Evolutionary conservation across 2,113 vertebrate genomes (phyloP).

Genomic region (Caretta caretta): DNA sequence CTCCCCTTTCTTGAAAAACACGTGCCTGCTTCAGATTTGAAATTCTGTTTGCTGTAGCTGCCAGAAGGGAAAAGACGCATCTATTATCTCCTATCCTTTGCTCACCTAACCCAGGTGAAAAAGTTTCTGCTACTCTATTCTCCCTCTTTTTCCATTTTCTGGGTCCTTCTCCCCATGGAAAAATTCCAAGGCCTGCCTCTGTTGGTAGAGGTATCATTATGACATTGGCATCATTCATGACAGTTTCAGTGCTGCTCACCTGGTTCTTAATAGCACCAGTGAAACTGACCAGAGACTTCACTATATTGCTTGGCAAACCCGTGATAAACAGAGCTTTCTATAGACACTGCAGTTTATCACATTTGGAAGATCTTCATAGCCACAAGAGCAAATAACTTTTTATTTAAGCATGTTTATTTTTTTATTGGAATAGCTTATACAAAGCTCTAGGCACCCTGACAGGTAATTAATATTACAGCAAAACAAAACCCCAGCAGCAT

Average conservation of each 20-base stretch:
- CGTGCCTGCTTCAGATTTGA: not conserved
- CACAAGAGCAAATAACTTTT: not conserved
- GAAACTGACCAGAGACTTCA: not conserved
- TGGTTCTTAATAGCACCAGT: not conserved
- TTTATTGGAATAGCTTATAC: not conserved
- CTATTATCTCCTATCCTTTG: not conserved
- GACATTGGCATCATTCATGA: not conserved
- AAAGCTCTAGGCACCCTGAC: not conserved
- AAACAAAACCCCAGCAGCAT: not conserved
- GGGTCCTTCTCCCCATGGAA: not conserved
- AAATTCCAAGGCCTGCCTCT: not conserved
- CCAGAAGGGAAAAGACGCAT: not conserved
- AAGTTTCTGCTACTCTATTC: not conserved
- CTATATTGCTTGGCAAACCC: not conserved
- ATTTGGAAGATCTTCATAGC: not conserved
- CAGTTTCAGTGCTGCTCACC: not conserved
- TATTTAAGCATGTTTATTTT: not conserved
- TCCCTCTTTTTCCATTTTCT: fast-evolving
- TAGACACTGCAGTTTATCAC: not conserved
- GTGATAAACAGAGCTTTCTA: not conserved
- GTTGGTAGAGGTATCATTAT: not conserved
- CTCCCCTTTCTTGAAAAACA: not conserved
- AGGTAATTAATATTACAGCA: not conserved
- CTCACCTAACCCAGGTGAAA: not conserved
- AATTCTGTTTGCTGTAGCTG: not conserved